Base-by-base conservation (phyloP, 2,888 invertebrate genomes). In the Carabus problematicus region DNA sequence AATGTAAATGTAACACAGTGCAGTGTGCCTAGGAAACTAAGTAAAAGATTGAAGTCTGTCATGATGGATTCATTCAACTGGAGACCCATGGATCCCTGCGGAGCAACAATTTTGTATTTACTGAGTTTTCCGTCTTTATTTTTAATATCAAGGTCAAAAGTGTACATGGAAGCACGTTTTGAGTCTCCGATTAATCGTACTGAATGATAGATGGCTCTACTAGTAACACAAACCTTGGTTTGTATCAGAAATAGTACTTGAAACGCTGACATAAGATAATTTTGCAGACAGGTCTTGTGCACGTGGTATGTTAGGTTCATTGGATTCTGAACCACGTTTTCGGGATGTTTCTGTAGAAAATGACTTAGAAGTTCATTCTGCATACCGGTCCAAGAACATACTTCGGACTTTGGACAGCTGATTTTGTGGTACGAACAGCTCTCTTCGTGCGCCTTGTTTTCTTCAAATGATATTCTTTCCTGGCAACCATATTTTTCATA, bases 401-500 rank as follows among this genome's bases (percentile, higher is more conserved):
- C 12, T 8, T 12, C 49, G 14, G 49, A 8, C 14, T 16, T 49
- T 49, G 14, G 49, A 49, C 49, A 49, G 8, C 3, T 12, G 49
- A 9, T 16, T 14, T 49, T 9, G 14, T 18, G 11, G 49, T 49
- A 49, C 7, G 14, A 16, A 14, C 49, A 49, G 9, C 49, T 18
- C n/a, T 9, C 12, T 49, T 49, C 49, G 7, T 49, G 49, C 1
- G 49, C n/a, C 7, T n/a, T 2, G 16, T 16, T 12, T n/a, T 12
- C 8, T 49, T 14, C 8, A 49, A 49, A 49, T 12, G 14, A n/a
- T 14, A 49, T 1, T 9, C 4, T n/a, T 18, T 12, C n/a, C 8
- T 14, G 11, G 14, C 49, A 49, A 8, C 49, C 49, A 49, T 43
- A 11, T 49, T 49, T 40, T 11, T 62, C 19, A 39, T 29, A 19